Evolutionary conservation across 2,888 invertebrate genomes (phyloP).

Genomic region (Atethmia centrago): DNA sequence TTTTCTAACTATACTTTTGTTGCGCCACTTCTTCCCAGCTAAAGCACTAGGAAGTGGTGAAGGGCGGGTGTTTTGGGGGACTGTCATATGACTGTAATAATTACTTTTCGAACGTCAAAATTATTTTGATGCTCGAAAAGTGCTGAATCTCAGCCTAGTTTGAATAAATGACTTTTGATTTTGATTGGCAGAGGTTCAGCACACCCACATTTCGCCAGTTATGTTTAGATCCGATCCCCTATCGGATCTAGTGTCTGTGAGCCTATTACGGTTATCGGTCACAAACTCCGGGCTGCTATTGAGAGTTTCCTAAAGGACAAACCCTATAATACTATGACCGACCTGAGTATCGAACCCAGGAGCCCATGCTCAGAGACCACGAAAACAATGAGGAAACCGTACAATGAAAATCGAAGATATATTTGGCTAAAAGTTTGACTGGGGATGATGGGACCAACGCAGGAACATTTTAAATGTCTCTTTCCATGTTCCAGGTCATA

Average conservation of each 20-base stretch:
- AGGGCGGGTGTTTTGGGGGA: no score
- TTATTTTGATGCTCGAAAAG: no score
- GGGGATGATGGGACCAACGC: neutral
- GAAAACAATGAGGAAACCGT: no score
- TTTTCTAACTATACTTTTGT: no score
- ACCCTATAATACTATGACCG: neutral
- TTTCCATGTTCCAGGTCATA: constrained; percentile 67
- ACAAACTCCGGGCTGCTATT: neutral
- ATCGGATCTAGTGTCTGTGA: no score
- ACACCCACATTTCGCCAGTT: neutral
- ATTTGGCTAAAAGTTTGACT: neutral
- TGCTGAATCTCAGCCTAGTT: no score
- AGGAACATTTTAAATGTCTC: neutral
- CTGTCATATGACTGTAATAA: no score
- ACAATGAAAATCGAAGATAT: neutral
- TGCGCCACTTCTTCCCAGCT: no score
- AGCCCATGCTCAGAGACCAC: neutral
- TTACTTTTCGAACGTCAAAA: no score
- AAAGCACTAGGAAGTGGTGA: no score
- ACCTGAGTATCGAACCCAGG: neutral
- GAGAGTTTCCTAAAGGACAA: neutral
- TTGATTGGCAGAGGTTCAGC: neutral
- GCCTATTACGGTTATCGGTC: neutral
- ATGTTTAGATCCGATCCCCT: neutral
- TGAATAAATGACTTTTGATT: no score